Conservation (phyloP, 1,140 invertebrate genomes). For the Anastrepha ludens region DNA sequence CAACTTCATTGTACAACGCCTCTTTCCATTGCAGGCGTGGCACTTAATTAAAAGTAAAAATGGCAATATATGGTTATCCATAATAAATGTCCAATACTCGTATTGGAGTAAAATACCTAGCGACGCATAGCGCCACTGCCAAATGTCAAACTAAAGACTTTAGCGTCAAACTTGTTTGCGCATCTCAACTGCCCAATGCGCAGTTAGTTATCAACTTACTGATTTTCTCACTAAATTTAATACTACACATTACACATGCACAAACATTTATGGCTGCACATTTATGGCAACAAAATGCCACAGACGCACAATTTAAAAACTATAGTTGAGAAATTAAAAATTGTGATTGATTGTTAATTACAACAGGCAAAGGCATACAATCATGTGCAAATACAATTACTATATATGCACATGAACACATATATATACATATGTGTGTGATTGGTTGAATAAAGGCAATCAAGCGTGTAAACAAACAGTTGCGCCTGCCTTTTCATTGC, state of each 20-base stretch:
- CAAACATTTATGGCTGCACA: neutral
- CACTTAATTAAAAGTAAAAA: constrained; percentile 8
- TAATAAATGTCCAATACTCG: neutral
- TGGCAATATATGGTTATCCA: neutral
- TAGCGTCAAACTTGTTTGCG: constrained; percentile 32
- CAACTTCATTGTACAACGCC: neutral
- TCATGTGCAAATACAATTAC: neutral
- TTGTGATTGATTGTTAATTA: constrained; percentile 50
- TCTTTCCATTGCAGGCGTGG: neutral
- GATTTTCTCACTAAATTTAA: neutral
- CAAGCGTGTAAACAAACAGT: constrained; percentile 24
- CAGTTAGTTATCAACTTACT: neutral
- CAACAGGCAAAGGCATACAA: neutral
- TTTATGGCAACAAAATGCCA: neutral
- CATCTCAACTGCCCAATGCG: neutral
- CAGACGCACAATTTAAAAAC: constrained; percentile 37
- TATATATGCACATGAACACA: neutral
- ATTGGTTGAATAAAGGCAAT: neutral
- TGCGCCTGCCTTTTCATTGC: neutral
- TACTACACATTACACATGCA: neutral
- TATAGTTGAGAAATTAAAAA: constrained; percentile 37
- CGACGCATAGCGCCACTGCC: neutral
- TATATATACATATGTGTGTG: neutral
- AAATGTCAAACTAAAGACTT: constrained; percentile 34
- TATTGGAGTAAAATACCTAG: neutral